Percentiles rank a stretch among this genome's conserved stretches.
These are phyloP conservation scores for Stictocephala bisonia DNA, from an alignment of 2,888 invertebrate species.

Conservation along the genomic window DNA sequence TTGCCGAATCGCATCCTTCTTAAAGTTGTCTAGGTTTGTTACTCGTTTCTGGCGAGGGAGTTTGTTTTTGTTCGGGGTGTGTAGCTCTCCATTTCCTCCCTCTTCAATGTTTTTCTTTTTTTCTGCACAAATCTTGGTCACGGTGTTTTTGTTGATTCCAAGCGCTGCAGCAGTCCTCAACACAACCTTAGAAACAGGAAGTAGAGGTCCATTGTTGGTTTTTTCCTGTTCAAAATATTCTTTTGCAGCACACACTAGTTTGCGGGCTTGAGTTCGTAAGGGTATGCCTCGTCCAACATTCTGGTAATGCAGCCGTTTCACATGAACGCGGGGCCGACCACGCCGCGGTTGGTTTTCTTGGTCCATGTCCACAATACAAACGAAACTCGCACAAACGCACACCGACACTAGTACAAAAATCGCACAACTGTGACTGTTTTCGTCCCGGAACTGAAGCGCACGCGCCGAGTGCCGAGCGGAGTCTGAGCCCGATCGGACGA, in stretches of 20 bases:
- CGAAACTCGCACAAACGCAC: too few relatives aligned
- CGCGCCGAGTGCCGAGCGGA: too few relatives aligned
- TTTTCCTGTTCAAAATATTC: neutral
- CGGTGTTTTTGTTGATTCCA: neutral
- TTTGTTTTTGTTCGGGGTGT: too few relatives aligned
- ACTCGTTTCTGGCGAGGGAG: too few relatives aligned
- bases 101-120: neutral
- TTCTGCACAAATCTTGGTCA: neutral
- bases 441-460: too few relatives aligned
- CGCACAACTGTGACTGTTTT: too few relatives aligned
- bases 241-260: neutral
- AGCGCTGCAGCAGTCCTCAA: neutral
- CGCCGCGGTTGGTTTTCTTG: too few relatives aligned
- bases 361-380: too few relatives aligned
- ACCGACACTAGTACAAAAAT: too few relatives aligned
- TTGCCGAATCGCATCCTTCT: constrained; percentile 18
- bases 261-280: neutral
- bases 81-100: too few relatives aligned
- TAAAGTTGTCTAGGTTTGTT: constrained; percentile 1
- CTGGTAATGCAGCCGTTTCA: neutral
- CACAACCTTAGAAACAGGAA: neutral
- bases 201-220: neutral
- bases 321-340: neutral
- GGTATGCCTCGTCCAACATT: neutral
- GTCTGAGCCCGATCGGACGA: too few relatives aligned